Evolutionary conservation across 2,888 invertebrate species (phyloP).

Genomic region (Hydrotaea diabolus): DNA sequence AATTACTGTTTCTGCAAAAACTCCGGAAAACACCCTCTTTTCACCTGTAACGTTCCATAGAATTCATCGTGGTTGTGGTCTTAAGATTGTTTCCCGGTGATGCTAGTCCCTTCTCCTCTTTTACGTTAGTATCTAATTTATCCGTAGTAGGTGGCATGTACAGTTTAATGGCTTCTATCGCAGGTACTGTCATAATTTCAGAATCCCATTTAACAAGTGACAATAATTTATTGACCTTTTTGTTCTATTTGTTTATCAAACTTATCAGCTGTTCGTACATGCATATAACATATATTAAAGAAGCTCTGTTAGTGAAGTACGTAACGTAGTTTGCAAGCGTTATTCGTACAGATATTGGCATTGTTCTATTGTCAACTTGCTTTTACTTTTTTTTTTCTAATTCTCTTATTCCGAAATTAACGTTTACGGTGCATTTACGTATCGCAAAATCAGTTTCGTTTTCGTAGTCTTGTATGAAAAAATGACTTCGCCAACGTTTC

Average conservation of each 20-base stretch:
- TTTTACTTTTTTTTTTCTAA: too few relatives aligned
- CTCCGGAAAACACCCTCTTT: neutral
- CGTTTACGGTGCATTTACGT: too few relatives aligned
- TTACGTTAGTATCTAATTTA: slow-evolving; percentile 72
- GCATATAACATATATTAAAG: too few relatives aligned
- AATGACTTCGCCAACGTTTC: too few relatives aligned
- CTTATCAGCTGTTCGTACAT: too few relatives aligned
- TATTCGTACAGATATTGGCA: too few relatives aligned
- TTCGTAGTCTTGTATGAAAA: too few relatives aligned
- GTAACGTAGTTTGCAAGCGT: too few relatives aligned
- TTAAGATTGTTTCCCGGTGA: neutral
- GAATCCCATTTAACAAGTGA: neutral
- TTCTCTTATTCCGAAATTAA: too few relatives aligned
- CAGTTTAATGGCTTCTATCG: slow-evolving; percentile 78
- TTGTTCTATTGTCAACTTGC: too few relatives aligned
- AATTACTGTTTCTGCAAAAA: neutral
- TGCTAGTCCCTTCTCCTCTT: slow-evolving; percentile 70
- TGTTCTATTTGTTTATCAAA: neutral
- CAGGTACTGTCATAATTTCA: slow-evolving; percentile 72
- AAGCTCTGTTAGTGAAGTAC: too few relatives aligned
- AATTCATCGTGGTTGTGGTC: slow-evolving; percentile 72
- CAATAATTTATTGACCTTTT: neutral
- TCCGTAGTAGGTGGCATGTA: slow-evolving; percentile 71
- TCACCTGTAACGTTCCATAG: slow-evolving; percentile 77
- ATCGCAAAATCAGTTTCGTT: too few relatives aligned